phyloP scores from a whole-genome alignment of 2,797 vertebrate species.

The Carapus acus region DNA sequence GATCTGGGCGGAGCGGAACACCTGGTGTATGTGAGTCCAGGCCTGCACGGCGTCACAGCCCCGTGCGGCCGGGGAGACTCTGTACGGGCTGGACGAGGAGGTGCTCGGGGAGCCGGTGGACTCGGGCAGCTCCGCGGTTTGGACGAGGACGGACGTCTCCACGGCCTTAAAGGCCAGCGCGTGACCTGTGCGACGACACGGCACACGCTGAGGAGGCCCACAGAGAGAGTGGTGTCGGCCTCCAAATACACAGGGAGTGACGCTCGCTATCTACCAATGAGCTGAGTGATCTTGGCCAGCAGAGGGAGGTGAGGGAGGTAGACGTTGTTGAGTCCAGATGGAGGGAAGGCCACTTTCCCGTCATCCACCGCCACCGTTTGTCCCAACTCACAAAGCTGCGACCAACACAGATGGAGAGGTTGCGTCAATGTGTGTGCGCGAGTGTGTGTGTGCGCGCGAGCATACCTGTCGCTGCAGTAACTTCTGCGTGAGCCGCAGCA shows the following conservation, averaged over 20 bases:
- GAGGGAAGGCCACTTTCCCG: conserved; percentile 58
- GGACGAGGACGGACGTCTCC: conserved; percentile 15
- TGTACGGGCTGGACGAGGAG: not conserved
- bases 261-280: conserved; percentile 73
- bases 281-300: conserved; percentile 76
- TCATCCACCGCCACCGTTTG: conserved; percentile 61
- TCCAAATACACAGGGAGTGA: not conserved
- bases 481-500: conserved; percentile 61
- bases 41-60: not conserved
- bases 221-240: not conserved
- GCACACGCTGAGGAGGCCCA: conserved; percentile 3
- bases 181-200: conserved; percentile 60
- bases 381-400: conserved; percentile 77
- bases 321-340: conserved; percentile 74
- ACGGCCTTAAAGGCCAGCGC: conserved; percentile 57
- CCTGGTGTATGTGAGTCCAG: conserved; percentile 44
- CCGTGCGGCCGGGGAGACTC: not conserved
- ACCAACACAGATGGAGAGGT: conserved; percentile 1
- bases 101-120: not conserved
- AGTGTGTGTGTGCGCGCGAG: not conserved
- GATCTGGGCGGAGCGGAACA: conserved; percentile 65
- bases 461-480: conserved; percentile 68
- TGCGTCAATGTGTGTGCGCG: not conserved
- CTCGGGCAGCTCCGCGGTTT: conserved; percentile 1
- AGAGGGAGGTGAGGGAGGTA: conserved; percentile 81